Evolutionary conservation across 2,797 vertebrate genomes (phyloP), one percentile per base, ranked within the genome.

Genomic region (Pantherophis alleghaniensis): DNA sequence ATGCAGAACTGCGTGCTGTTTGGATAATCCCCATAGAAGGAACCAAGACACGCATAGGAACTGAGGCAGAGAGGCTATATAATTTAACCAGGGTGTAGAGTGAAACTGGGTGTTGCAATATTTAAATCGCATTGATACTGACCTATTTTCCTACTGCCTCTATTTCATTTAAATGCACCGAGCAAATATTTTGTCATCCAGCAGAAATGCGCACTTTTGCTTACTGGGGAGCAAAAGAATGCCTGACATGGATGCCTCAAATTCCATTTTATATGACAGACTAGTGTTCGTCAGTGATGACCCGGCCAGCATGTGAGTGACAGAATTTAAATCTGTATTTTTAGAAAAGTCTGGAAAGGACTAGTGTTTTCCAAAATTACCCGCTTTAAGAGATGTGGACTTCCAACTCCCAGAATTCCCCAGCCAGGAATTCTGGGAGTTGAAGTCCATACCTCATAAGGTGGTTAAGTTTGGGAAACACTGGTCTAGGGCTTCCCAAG

Each of bases 91-190:
- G 47, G 86, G 61, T 86, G 91, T 87, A 47, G 86, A 47, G 16
- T 32, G 74, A 95, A 93, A 91, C 28, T 86, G 91, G 63, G 51
- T 42, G 56, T 60, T 94, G 88, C 2, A 92, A 74, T 87, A 93
- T 55, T 63, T 57, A 7, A 87, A 83, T 55, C 86, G 91, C 88
- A 92, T 51, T 91, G 94, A 89, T 86, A 89, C 87, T 94, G 94
- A 95, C 94, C 56, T 94, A 26, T 90, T 94, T 95, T 96, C 88
- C 93, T 86, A 60, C 63, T 56, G 56, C 47, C 42, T 94, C 95
- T 93, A 89, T 93, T 94, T 93, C n/a, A 20, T 12, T 86, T 93
- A 89, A 90, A 86, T 22, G 42, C 0, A 28, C 61, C 60, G 20
- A 57, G 12, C 91, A 95, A 96, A 91, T 20, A 47, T 28, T 53